phyloP scores from a whole-genome alignment of 2,797 vertebrate species.

The Mallotus villosus region DNA sequence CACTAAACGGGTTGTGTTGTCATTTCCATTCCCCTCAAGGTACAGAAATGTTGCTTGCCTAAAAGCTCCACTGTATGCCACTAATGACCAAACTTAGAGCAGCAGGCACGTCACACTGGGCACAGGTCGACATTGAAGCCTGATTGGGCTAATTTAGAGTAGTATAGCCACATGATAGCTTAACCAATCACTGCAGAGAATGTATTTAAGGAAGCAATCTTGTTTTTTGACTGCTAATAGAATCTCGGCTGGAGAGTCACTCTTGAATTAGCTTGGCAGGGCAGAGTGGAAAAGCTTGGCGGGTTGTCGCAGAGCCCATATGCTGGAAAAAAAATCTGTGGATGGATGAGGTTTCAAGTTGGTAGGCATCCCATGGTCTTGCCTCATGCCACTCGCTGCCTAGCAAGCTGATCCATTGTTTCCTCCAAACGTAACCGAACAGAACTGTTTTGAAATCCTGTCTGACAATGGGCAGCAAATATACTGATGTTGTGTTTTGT shows the following conservation, averaged over 20 bases:
- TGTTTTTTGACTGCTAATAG: conserved; percentile 70
- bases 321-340: conserved; percentile 63
- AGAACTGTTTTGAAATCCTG: neutral
- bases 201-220: conserved; percentile 70
- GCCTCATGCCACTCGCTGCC: conserved; percentile 30
- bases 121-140: conserved; percentile 32
- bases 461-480: neutral
- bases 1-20: conserved; percentile 24
- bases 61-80: neutral
- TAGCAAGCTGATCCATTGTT: conserved; percentile 40
- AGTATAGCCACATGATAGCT: conserved; percentile 22
- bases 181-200: conserved; percentile 57
- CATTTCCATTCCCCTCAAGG: conserved; percentile 6
- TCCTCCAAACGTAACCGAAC: conserved; percentile 25
- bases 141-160: conserved; percentile 18
- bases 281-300: conserved; percentile 74
- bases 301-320: conserved; percentile 73
- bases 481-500: neutral
- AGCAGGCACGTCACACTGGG: conserved; percentile 30
- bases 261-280: conserved; percentile 79
- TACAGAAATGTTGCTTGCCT: conserved; percentile 6
- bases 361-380: conserved; percentile 53
- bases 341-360: conserved; percentile 58
- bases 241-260: conserved; percentile 69
- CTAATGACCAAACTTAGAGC: conserved; percentile 17